These are phyloP conservation scores for Mobula birostris DNA, from an alignment of 2,113 vertebrate genomes.

Conservation along the genomic window DNA sequence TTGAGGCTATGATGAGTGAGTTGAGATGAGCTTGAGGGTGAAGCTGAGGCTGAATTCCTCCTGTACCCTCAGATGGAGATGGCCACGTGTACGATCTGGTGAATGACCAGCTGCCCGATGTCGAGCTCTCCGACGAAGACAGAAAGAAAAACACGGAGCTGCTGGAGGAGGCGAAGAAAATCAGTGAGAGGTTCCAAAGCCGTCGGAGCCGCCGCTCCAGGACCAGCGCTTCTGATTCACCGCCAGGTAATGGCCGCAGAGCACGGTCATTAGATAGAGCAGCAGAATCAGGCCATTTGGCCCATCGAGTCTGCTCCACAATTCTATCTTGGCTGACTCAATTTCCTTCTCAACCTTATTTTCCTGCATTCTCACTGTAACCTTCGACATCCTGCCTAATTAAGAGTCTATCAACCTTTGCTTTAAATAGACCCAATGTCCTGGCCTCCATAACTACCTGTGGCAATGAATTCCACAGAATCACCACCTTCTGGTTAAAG, in stretches of 20 bases:
- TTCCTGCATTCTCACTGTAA: too few species aligned
- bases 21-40: too few species aligned
- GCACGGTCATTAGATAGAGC: too few species aligned
- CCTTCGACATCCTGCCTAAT: too few species aligned
- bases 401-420: too few species aligned
- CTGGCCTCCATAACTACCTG: too few species aligned
- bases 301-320: not conserved
- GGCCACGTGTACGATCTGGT: slow-evolving; percentile 86
- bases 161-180: slow-evolving; percentile 87
- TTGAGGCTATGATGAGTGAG: too few species aligned
- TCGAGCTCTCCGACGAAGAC: slow-evolving; percentile 87
- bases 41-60: not conserved
- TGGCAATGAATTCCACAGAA: too few species aligned
- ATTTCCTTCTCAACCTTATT: too few species aligned
- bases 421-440: too few species aligned
- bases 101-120: slow-evolving; percentile 80
- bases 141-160: slow-evolving; percentile 88
- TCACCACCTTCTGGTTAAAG: too few species aligned
- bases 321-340: too few species aligned
- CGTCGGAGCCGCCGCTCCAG: slow-evolving; percentile 81
- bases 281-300: not conserved
- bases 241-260: slow-evolving; percentile 60
- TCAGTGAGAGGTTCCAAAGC: slow-evolving; percentile 80
- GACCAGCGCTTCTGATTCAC: slow-evolving; percentile 72
- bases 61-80: slow-evolving; percentile 60